Evolutionary conservation across 2,888 invertebrate genomes (phyloP).

Genomic region (Drosophila infuscata): DNA sequence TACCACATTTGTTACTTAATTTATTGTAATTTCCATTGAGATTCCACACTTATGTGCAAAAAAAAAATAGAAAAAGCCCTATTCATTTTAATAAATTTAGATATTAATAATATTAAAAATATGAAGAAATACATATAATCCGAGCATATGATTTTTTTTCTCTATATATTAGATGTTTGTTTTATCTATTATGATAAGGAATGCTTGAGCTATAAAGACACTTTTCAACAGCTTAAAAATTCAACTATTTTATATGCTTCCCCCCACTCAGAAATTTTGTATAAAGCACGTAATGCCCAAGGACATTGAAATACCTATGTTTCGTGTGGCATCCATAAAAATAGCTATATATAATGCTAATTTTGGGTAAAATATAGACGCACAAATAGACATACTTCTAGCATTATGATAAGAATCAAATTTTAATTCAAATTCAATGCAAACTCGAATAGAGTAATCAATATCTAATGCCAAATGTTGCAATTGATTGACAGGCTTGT

Average conservation of each 20-base stretch:
- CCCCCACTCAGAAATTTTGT: conserved; percentile 2
- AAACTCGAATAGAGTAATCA: conserved; percentile 22
- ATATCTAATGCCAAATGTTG: conserved; percentile 51
- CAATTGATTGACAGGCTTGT: conserved; percentile 46
- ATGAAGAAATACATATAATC: neutral
- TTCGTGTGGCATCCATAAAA: neutral
- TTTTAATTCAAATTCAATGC: too few relatives aligned
- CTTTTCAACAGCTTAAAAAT: neutral
- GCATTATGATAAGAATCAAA: neutral
- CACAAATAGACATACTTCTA: too few relatives aligned
- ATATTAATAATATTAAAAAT: neutral
- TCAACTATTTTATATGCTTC: neutral
- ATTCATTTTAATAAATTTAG: neutral
- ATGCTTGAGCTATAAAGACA: neutral
- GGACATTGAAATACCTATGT: neutral
- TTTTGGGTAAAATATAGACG: neutral
- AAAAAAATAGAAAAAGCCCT: neutral
- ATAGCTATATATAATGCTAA: neutral
- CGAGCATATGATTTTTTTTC: neutral
- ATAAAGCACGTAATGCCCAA: conserved; percentile 16
- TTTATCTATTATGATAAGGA: neutral
- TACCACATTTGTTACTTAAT: neutral
- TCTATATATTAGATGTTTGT: neutral
- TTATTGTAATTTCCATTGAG: neutral
- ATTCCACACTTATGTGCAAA: neutral